phyloP scores from a whole-genome alignment of 2,113 vertebrate species.

The Podarcis cretensis region DNA sequence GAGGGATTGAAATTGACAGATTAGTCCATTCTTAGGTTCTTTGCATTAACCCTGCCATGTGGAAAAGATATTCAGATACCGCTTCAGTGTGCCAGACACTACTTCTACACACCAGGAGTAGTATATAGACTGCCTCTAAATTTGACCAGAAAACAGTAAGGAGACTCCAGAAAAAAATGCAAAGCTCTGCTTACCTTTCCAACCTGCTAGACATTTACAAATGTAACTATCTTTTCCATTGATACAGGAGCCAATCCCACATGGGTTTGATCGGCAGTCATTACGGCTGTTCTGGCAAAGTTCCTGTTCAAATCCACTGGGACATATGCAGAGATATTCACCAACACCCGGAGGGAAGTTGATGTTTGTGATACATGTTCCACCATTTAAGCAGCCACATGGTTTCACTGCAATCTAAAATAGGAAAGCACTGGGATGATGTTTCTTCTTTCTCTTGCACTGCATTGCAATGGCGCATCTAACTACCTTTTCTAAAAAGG shows the following conservation, averaged over 20 bases:
- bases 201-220: constrained; percentile 53
- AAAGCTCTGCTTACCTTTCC: constrained; percentile 35
- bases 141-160: background rate
- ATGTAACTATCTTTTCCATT: constrained; percentile 24
- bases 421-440: constrained; percentile 18
- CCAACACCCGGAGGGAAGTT: constrained; percentile 81
- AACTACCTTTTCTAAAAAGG: background rate
- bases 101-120: background rate
- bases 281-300: constrained; percentile 73
- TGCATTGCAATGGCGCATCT: background rate
- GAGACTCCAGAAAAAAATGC: background rate
- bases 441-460: background rate
- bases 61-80: background rate
- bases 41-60: background rate
- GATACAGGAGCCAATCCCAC: constrained; percentile 20
- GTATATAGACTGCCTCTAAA: too few species aligned
- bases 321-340: constrained; percentile 82
- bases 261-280: constrained; percentile 65
- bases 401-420: constrained; percentile 78
- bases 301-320: constrained; percentile 71
- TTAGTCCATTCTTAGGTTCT: too few species aligned
- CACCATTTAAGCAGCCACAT: constrained; percentile 78
- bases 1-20: too few species aligned
- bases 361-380: constrained; percentile 78
- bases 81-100: background rate